Evolutionary conservation across 2,113 vertebrate genomes (phyloP), one percentile per base, ranked within the genome.

Genomic region (Oriolus oriolus): DNA sequence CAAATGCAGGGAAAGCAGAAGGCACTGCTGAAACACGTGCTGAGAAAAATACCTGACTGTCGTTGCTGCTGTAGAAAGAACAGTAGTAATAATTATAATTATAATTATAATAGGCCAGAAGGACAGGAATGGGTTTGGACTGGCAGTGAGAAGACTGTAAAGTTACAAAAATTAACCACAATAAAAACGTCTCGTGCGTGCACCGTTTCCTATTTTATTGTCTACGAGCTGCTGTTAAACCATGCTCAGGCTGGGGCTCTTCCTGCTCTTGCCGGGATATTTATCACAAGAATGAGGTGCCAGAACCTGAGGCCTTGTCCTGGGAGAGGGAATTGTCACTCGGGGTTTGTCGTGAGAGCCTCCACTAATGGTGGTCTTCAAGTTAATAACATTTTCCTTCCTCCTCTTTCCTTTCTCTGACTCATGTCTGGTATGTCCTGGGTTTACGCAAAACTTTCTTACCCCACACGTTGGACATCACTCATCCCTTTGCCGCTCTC

Each of bases 201-300:
- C 30, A 39, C 41, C 35, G 10, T 82, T 96, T 95, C 73, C 79
- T 91, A 11, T 93, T 93, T 96, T 89, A 94, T 87, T 95, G 74
- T 74, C 90, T 79, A 78, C 3, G 26, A 70, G 79, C 56, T 90
- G 64, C 69, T 92, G 66, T 83, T 90, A 91, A 96, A n/a, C 93
- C 59, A 0, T 10, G 49, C 53, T 68, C 75, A 69, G 75, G 70
- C 92, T 78, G 75, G 77, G 76, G 78, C 54, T 92, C 69, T 87
- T 95, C 68, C 92, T 96, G 92, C 71, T 89, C 80, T 61, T 89
- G 84, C 50, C 85, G 89, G 31, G 49, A 74, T 79, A 93, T 95
- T 97, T 95, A 49, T 95, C 86, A 90, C 4, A 37, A 94, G 45
- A 96, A 96, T 61, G 86, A 95, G 80, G 92, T 97, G 95, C 75